Evolutionary conservation across 2,888 invertebrate genomes (phyloP), one percentile per base, ranked within the genome.

Genomic region (Drosophila kokeensis): DNA sequence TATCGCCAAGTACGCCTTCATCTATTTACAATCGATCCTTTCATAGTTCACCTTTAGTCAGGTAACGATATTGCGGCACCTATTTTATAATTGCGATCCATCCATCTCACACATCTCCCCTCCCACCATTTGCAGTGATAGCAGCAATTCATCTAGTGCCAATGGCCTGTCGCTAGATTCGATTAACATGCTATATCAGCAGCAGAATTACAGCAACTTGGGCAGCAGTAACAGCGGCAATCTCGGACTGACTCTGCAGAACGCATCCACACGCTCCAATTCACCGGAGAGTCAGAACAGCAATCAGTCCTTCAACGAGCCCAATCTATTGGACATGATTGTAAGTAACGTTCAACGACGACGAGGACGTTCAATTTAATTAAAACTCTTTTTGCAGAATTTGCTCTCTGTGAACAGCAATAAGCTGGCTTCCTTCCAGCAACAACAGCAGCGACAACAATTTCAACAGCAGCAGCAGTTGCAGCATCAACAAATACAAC

Each of bases 1-100:
- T 93, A 90, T 93, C 93, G 88, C 93, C 93, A 80, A 92, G 92
- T 90, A 92, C 93, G 90, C 92, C 93, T 84, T 90, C 93, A 83
- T 92, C 93, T 89, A 86, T 92, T 88, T 92, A 93, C 89, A 92
- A 92, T 90, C 92, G 92, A 82, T 92, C 92, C 84, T 93, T 92
- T 87, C 92, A 92, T 90, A 92, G 91, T 87, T 93, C 93, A 83
- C 92, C 93, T 90, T 81, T 92, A 90, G 91, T 92, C 89, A 92
- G 93, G 93, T 93, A 92, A 92, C 69, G 63, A 73, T 57, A 30
- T 40, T 69, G 60, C 70, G 72, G 81, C 87, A 87, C 80, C 61
- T 36, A 36, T 40, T 58, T 38, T 15, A 21, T 18, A 34, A n/a
- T 45, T 34, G 10, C 15, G 15, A 27, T 10, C 21, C 29, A 27